Evolutionary conservation across 2,797 vertebrate genomes (phyloP), one percentile per base, ranked within the genome.

Genomic region (Aeoliscus strigatus): DNA sequence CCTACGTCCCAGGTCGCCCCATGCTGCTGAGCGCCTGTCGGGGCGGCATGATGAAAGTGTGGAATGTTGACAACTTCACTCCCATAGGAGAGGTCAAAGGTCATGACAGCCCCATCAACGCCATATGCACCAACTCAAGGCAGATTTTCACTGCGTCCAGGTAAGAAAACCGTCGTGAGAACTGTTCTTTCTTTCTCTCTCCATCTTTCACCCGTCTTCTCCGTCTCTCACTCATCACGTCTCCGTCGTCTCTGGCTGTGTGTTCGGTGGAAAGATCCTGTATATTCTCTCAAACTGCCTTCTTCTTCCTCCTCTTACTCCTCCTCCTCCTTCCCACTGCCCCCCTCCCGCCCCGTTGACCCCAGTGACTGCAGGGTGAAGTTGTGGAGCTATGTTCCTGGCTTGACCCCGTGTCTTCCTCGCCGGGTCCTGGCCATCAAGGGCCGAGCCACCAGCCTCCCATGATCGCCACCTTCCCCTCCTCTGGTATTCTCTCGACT

Each of bases 351-450:
- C 26, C 21, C 24, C 16, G 45, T 29, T 30, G 11, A 51, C 77
- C 68, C 37, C 91, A 98, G 94, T 71, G 96, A 98, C 90, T 96
- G 94, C 90, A 90, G 94, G 83, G 94, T 98, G 88, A 98, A 97
- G 92, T 82, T 98, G 86, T 97, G 94, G 96, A 94, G 71, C 86
- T 98, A 98, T 90, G 90, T 98, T 71, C 93, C 96, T 55, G 96
- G 96, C 76, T 89, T 97, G 84, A 97, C 94, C 79, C 94, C 94
- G 45, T 98, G 96, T 91, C 93, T 98, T 85, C 96, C 96, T 71
- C 93, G 93, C 57, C 91, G 94, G 54, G 94, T 98, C 79, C 91
- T 98, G 88, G 94, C 96, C 89, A 98, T 98, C 87, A 98, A 98
- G 86, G 93, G 94, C 80, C 91, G 93, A 70, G 94, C 94, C 87